Conservation (phyloP, 2,888 invertebrate species). For the Platynereis dumerilii region DNA sequence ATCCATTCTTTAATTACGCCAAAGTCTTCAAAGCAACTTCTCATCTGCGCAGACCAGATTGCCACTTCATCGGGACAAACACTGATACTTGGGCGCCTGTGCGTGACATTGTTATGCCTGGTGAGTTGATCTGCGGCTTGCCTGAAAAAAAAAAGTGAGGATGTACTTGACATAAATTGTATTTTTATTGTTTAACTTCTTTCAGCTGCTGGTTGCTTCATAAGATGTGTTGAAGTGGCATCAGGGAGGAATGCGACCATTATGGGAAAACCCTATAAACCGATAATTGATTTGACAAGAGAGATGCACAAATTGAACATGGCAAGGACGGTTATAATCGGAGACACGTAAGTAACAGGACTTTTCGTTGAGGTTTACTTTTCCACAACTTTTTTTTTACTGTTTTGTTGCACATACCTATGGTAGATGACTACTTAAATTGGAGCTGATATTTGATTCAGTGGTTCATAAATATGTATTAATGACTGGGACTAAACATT, state of each 20-base stretch:
- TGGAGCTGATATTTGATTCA: slow-evolving; percentile 62
- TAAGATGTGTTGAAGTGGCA: slow-evolving; percentile 83
- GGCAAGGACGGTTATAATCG: slow-evolving; percentile 85
- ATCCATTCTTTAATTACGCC: slow-evolving; percentile 87
- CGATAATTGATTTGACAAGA: slow-evolving; percentile 74
- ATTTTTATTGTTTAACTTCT: background rate
- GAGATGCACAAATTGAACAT: slow-evolving; percentile 79
- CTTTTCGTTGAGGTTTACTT: no score
- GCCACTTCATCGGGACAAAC: slow-evolving; percentile 90
- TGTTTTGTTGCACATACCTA: no score
- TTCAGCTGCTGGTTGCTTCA: slow-evolving; percentile 81
- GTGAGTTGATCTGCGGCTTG: slow-evolving; percentile 63
- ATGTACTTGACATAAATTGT: no score
- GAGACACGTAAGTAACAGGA: slow-evolving; percentile 74
- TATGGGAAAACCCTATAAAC: slow-evolving; percentile 84
- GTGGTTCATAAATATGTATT: no score
- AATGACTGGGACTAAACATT: no score
- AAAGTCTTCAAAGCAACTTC: slow-evolving; percentile 91
- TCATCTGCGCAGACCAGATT: slow-evolving; percentile 80
- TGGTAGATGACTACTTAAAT: no score
- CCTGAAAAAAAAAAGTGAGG: no score
- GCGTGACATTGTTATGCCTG: slow-evolving; percentile 70
- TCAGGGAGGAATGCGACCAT: slow-evolving; percentile 82
- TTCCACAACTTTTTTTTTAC: no score
- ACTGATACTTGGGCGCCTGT: slow-evolving; percentile 87